These are phyloP conservation scores for Lamprotornis superbus DNA, from an alignment of 2,113 vertebrate species.

Conservation along the genomic window DNA sequence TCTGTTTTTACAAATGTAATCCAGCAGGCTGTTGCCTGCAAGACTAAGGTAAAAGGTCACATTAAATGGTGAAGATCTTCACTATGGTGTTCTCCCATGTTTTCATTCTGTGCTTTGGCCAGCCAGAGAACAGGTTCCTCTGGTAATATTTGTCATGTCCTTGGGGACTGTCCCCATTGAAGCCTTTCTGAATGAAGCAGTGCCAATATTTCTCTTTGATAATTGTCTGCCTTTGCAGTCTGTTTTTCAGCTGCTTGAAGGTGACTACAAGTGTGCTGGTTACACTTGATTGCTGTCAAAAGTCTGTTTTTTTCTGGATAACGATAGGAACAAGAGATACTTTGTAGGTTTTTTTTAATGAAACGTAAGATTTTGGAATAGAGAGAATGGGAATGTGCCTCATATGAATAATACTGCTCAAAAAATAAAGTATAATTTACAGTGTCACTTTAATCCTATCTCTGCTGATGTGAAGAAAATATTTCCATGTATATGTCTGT, in stretches of 20 bases:
- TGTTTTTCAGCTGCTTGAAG: not conserved
- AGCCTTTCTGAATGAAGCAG: not conserved
- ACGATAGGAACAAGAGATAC: not conserved
- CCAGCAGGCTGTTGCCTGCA: not conserved
- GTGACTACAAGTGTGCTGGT: not conserved
- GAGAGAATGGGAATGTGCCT: not conserved
- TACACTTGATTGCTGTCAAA: not conserved
- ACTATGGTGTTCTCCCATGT: not conserved
- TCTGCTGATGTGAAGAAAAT: not conserved
- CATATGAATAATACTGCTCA: not conserved
- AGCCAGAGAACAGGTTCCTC: not conserved
- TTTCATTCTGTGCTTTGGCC: not conserved
- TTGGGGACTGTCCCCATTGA: not conserved
- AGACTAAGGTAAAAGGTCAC: not conserved
- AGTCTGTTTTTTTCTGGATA: not conserved
- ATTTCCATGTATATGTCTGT: not conserved
- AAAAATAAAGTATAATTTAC: not conserved
- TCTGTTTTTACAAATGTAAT: not conserved
- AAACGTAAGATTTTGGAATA: not conserved
- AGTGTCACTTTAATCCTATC: not conserved
- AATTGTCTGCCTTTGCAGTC: not conserved
- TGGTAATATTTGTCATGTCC: not conserved
- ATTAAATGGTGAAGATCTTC: not conserved
- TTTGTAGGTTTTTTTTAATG: not conserved
- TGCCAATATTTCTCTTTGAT: not conserved